phyloP scores from a whole-genome alignment of 1,140 invertebrate genomes.

The Pseudachorutes palmiensis region DNA sequence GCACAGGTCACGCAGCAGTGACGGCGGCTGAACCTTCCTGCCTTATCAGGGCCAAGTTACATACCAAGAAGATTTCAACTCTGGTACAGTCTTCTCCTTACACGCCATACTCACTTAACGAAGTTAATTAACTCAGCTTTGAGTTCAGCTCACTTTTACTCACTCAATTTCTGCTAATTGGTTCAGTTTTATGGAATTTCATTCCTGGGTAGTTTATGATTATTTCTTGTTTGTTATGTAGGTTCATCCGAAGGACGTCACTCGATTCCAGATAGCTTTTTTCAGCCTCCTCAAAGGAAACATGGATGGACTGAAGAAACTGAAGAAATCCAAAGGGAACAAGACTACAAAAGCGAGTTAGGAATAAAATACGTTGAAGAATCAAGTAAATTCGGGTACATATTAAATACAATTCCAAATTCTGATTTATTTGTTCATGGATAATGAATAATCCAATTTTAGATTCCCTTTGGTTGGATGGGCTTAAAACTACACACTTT shows the following conservation, averaged over 20 bases:
- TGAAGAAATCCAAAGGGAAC: constrained; percentile 68
- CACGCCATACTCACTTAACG: no score
- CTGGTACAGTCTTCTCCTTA: constrained; percentile 56
- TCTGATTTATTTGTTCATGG: neutral
- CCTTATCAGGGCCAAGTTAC: constrained; percentile 43
- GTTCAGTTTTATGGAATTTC: no score
- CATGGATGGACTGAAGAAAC: constrained; percentile 74
- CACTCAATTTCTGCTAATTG: neutral
- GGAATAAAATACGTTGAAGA: neutral
- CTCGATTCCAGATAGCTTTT: constrained; percentile 75
- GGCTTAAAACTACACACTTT: constrained; percentile 6
- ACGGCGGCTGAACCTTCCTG: constrained; percentile 18
- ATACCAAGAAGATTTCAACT: constrained; percentile 68
- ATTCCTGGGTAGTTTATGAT: no score
- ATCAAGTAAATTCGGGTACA: neutral
- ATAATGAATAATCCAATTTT: neutral
- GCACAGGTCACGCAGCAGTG: constrained; percentile 3
- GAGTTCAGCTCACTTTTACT: neutral
- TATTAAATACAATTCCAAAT: neutral
- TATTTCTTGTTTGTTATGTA: constrained; percentile 39
- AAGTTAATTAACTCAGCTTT: no score
- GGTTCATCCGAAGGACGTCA: constrained; percentile 69
- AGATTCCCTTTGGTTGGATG: no score
- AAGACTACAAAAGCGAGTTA: constrained; percentile 53
- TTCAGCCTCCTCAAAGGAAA: constrained; percentile 73